These are phyloP conservation scores for Homarus gammarus DNA, from an alignment of 2,888 invertebrate genomes.

Conservation along the genomic window DNA sequence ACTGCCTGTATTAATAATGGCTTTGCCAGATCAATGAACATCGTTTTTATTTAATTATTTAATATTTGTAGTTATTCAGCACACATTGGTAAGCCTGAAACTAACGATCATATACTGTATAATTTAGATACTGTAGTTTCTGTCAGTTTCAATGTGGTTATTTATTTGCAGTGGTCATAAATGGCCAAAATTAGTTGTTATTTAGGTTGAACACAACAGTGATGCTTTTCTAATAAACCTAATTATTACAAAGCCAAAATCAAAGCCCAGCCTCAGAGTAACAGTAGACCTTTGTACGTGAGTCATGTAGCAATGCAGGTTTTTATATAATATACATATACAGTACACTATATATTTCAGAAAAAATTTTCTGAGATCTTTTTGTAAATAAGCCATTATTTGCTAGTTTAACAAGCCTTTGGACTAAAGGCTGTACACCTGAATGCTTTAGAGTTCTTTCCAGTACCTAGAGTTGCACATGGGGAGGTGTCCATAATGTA, in stretches of 20 bases:
- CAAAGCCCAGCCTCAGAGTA: conserved; percentile 28
- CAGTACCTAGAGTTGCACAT: neutral
- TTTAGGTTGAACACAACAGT: too few species aligned
- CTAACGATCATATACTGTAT: neutral
- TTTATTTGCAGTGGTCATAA: neutral
- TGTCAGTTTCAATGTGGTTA: neutral
- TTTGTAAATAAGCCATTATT: conserved; percentile 7
- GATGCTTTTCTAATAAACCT: neutral
- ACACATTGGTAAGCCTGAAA: neutral
- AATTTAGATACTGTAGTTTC: too few species aligned
- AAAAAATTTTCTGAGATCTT: neutral
- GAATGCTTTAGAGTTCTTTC: neutral
- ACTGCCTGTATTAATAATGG: neutral
- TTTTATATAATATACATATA: conserved; percentile 8
- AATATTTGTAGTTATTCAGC: neutral
- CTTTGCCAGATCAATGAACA: neutral
- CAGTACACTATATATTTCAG: conserved; percentile 1
- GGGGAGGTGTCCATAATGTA: neutral
- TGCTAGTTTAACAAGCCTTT: neutral
- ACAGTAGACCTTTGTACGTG: conserved; percentile 9
- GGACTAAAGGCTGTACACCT: neutral
- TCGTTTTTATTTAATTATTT: neutral
- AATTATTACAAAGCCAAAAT: neutral
- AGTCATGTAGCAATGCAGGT: conserved; percentile 16
- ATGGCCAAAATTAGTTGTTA: neutral